Percentiles rank a stretch among this genome's conserved stretches.
These are phyloP conservation scores for Antigone vipio DNA, from an alignment of 2,113 vertebrate genomes.

Conservation along the genomic window DNA sequence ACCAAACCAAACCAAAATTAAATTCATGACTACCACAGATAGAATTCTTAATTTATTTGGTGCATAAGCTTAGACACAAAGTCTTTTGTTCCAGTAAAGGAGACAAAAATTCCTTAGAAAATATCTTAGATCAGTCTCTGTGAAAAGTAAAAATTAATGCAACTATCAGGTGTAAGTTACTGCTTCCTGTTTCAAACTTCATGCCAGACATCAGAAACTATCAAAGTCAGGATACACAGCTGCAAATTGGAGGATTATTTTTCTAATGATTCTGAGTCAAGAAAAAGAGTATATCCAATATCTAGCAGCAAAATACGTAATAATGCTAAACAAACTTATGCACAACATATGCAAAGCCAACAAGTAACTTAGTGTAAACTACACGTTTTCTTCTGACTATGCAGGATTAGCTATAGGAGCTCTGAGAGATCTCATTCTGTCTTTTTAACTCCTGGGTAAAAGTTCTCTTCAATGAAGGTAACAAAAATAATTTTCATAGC, in stretches of 20 bases:
- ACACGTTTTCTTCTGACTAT: fast-evolving
- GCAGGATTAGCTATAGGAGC: fast-evolving
- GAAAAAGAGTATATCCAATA: not conserved
- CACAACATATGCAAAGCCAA: not conserved
- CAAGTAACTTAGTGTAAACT: not conserved
- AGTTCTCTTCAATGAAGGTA: not conserved
- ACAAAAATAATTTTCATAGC: not conserved
- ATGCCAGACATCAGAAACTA: not conserved
- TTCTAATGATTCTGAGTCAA: not conserved
- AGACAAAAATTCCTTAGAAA: not conserved
- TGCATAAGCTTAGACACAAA: not conserved
- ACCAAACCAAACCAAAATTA: not conserved
- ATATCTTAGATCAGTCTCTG: not conserved
- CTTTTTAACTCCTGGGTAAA: not conserved
- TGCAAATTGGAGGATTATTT: not conserved
- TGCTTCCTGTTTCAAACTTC: not conserved
- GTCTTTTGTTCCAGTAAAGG: not conserved
- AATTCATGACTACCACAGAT: fast-evolving
- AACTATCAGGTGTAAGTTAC: not conserved
- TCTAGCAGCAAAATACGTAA: not conserved
- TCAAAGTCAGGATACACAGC: not conserved
- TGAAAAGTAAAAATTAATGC: not conserved
- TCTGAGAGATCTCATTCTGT: not conserved
- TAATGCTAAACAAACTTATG: not conserved
- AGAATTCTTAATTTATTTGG: not conserved